A percentile compares a stretch with the other conserved stretches of the same genome.
These are phyloP conservation scores for Thereva unica DNA, from an alignment of 2,888 invertebrate genomes.

Conservation along the genomic window DNA sequence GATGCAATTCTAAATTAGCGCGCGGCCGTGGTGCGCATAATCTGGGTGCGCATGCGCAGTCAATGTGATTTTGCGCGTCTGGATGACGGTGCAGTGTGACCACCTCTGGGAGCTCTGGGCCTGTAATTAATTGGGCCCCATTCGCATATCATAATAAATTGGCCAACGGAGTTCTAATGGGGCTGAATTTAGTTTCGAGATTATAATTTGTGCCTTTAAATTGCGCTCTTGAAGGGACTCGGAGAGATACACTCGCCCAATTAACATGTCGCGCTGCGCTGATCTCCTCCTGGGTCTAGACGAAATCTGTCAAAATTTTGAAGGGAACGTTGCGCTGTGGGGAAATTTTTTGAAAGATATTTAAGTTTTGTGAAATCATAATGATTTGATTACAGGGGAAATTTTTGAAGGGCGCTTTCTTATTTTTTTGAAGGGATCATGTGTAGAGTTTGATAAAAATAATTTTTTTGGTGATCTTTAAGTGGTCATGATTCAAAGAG, in stretches of 20 bases:
- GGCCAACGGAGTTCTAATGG: slow-evolving; percentile 5
- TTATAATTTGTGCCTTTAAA: neutral
- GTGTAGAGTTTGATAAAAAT: no score
- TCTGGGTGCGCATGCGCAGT: slow-evolving; percentile 6
- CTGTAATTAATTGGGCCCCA: slow-evolving; percentile 31
- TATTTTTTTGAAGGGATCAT: no score
- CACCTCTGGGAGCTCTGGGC: slow-evolving; percentile 1
- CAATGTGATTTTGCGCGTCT: slow-evolving; percentile 7
- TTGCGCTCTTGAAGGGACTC: slow-evolving; percentile 1
- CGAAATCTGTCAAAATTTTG: slow-evolving; percentile 29
- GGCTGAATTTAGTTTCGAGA: neutral
- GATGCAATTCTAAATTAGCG: slow-evolving; percentile 31
- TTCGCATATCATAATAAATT: slow-evolving; percentile 35
- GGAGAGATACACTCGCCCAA: slow-evolving; percentile 3
- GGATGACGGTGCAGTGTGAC: slow-evolving; percentile 7
- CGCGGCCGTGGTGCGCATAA: neutral
- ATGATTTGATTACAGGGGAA: no score
- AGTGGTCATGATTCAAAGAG: no score
- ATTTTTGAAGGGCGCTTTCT: no score
- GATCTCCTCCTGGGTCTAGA: slow-evolving; percentile 17
- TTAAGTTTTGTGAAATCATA: no score
- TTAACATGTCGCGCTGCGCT: slow-evolving; percentile 8
- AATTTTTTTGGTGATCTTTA: no score
- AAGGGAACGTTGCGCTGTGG: neutral
- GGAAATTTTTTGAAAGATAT: neutral